Base-by-base conservation (phyloP, 2,113 vertebrate species). In the Apodemus sylvaticus region DNA sequence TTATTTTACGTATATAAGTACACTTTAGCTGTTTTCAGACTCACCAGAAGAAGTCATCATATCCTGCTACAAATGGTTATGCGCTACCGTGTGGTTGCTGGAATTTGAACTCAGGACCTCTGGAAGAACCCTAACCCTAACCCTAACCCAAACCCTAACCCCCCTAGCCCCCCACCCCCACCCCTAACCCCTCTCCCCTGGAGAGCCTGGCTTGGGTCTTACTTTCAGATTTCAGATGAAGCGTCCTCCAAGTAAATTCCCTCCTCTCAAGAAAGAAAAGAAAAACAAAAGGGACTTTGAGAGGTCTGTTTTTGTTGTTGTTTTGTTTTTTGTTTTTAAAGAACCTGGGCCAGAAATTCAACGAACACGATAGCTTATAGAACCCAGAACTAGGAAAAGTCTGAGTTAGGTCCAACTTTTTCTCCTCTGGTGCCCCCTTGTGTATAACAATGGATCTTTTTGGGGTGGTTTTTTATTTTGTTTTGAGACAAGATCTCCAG, bases 151-250 rank as follows among this genome's bases (percentile, higher is more conserved):
- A n/a, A n/a, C n/a, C n/a, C n/a, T n/a, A n/a, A n/a, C n/a, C n/a
- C n/a, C n/a, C n/a, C n/a, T n/a, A n/a, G n/a, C n/a, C n/a, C n/a
- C n/a, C n/a, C n/a, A n/a, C n/a, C n/a, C n/a, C n/a, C n/a, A n/a
- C n/a, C n/a, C n/a, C n/a, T n/a, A n/a, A n/a, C n/a, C 42, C 73
- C 66, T 95, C 60, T 93, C 85, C 74, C 58, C 79, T 19, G n/a
- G 86, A 95, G 74, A 94, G 45, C 36, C 36, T 92, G 77, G 31
- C 22, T 92, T 88, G 79, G 70, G 64, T 94, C 85, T 96, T 55
- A 77, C 92, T 96, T 95, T 81, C 91, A 96, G 90, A 93, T 73
- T 93, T 94, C 94, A 88, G 93, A 94, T 64, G 87, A 95, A 94
- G 71, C 87, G 45, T 93, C 53, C 60, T 93, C 81, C 78, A 85